Evolutionary conservation across 2,888 invertebrate genomes (phyloP).

Genomic region (Eristalinus sepulchralis): DNA sequence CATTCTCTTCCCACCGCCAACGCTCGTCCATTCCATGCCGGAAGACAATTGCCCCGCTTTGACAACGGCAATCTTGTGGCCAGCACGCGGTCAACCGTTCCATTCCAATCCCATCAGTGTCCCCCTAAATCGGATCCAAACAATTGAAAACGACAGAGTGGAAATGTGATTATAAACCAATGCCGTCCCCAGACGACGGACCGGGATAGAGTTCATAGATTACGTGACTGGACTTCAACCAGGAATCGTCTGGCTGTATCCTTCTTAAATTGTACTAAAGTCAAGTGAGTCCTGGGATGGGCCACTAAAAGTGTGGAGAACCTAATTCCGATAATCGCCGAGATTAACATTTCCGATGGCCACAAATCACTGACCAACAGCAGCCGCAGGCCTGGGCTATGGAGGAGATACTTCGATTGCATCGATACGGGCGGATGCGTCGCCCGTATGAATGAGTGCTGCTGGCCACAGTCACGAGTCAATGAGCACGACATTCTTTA

Average conservation of each 20-base stretch:
- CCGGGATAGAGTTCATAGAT: slow-evolving; percentile 39
- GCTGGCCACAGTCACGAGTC: slow-evolving; percentile 3
- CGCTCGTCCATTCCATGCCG: not conserved
- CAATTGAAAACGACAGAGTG: slow-evolving; percentile 64
- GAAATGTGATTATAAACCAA: slow-evolving; percentile 46
- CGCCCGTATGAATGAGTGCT: not conserved
- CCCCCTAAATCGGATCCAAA: slow-evolving; percentile 58
- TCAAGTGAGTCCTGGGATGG: slow-evolving; percentile 37
- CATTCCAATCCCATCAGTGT: slow-evolving; percentile 49
- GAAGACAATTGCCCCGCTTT: not conserved
- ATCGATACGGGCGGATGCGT: too few relatives aligned
- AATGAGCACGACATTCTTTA: slow-evolving; percentile 58
- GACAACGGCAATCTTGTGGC: not conserved
- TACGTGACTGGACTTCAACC: slow-evolving; percentile 60
- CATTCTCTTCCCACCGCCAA: not conserved
- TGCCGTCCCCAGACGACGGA: slow-evolving; percentile 16
- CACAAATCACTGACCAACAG: slow-evolving; percentile 39
- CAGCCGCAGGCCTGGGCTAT: not conserved
- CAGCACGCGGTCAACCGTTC: not conserved
- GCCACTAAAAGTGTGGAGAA: slow-evolving; percentile 57
- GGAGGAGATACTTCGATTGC: not conserved
- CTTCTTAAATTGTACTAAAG: slow-evolving; percentile 48
- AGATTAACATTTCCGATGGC: slow-evolving; percentile 47
- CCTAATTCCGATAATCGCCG: slow-evolving; percentile 60
- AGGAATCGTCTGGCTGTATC: not conserved